Percentiles rank a stretch among this genome's conserved stretches.
These are phyloP conservation scores for Poeciliopsis prolifica DNA, from an alignment of 2,113 vertebrate genomes.

Conservation along the genomic window DNA sequence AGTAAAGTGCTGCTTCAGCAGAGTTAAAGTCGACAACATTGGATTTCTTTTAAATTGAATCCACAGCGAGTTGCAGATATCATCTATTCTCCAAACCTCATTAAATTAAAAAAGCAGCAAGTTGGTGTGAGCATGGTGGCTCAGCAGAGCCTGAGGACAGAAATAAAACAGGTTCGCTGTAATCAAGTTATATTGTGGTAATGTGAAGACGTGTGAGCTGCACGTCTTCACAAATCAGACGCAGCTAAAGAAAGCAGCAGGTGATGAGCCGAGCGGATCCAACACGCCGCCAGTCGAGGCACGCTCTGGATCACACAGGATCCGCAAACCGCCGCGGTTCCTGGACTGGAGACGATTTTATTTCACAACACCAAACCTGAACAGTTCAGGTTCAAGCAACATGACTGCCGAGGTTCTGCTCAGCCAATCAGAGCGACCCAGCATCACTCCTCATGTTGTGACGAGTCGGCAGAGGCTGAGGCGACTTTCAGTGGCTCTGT, in stretches of 20 bases:
- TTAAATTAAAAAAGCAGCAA: slow-evolving; percentile 28
- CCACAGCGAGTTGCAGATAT: slow-evolving; percentile 10
- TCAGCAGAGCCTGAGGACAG: slow-evolving; percentile 6
- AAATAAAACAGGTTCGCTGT: slow-evolving; percentile 45
- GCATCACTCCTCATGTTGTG: neutral
- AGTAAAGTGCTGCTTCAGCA: slow-evolving; percentile 21
- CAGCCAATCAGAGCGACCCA: neutral
- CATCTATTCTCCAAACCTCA: slow-evolving; percentile 30
- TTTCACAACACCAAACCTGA: neutral
- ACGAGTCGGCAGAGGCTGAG: neutral
- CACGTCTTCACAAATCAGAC: slow-evolving; percentile 23
- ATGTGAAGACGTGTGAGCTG: slow-evolving; percentile 20
- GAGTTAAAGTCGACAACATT: slow-evolving; percentile 4
- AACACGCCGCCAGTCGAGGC: neutral
- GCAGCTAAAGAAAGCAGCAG: slow-evolving; percentile 5
- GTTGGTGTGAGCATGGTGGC: slow-evolving; percentile 4
- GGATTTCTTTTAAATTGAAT: slow-evolving; percentile 20
- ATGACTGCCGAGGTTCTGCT: neutral
- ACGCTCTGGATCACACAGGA: neutral
- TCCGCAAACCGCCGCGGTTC: neutral
- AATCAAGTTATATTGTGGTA: slow-evolving; percentile 13
- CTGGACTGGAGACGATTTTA: neutral
- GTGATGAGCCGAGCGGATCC: neutral
- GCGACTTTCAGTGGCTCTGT: neutral
- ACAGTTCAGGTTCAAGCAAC: neutral